Evolutionary conservation across 1,140 invertebrate genomes (phyloP).

Genomic region (Atta colombica): DNA sequence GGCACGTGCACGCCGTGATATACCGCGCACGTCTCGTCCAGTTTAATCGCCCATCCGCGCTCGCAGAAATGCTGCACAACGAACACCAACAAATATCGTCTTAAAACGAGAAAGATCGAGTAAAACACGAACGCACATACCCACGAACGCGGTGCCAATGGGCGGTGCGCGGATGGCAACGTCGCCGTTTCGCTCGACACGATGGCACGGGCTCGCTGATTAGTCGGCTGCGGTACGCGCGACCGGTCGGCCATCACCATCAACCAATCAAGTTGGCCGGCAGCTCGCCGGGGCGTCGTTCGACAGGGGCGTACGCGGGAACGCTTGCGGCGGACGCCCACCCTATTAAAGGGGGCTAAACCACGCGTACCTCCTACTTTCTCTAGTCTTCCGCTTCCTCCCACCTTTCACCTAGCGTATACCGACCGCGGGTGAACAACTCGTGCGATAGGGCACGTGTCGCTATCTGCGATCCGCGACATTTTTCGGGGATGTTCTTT

Average conservation of each 20-base stretch:
- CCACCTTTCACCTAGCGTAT: slow-evolving; percentile 26
- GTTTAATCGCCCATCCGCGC: slow-evolving; percentile 47
- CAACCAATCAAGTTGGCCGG: slow-evolving; percentile 11
- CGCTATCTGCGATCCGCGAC: neutral
- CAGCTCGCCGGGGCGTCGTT: slow-evolving; percentile 59
- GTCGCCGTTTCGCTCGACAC: slow-evolving; percentile 54
- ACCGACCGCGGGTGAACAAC: neutral
- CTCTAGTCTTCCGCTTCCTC: slow-evolving; percentile 73
- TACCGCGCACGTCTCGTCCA: neutral
- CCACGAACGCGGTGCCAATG: slow-evolving; percentile 54
- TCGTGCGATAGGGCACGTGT: neutral
- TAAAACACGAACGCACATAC: neutral
- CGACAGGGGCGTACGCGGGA: slow-evolving; percentile 79
- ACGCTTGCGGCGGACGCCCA: slow-evolving; percentile 77
- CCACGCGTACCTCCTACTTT: slow-evolving; percentile 78
- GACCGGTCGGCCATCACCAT: neutral
- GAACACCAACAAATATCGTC: slow-evolving; percentile 68
- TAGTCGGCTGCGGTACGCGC: slow-evolving; percentile 52
- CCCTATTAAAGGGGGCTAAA: slow-evolving; percentile 75
- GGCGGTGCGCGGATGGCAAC: slow-evolving; percentile 74
- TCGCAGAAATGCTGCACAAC: slow-evolving; percentile 65
- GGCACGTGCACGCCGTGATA: slow-evolving; percentile 58
- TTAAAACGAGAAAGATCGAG: no score
- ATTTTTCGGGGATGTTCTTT: neutral
- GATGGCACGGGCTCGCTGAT: slow-evolving; percentile 51